These are phyloP conservation scores for Trissolcus basalis DNA, from an alignment of 1,140 invertebrate species.

Conservation along the genomic window DNA sequence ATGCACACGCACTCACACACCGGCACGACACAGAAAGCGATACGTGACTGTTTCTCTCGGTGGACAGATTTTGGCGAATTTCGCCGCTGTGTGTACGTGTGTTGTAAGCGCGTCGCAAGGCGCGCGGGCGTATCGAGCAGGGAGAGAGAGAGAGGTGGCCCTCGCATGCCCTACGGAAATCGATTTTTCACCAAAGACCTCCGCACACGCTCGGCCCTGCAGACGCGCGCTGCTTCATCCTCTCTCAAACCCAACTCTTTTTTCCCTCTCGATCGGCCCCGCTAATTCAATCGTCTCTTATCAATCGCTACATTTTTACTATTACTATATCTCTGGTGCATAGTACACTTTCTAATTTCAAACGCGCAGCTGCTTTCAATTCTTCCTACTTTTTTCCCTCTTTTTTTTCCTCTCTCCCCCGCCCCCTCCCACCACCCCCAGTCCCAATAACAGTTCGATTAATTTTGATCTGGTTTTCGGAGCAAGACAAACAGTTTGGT, in stretches of 20 bases:
- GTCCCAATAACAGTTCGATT: too few species aligned
- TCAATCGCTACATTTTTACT: too few species aligned
- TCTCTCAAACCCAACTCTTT: not conserved
- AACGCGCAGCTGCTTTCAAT: too few species aligned
- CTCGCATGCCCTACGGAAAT: conserved; percentile 71
- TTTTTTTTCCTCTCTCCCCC: too few species aligned
- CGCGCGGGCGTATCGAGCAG: not conserved
- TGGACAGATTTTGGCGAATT: not conserved
- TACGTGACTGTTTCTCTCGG: not conserved
- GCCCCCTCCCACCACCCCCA: too few species aligned
- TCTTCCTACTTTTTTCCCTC: too few species aligned
- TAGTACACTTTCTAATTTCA: too few species aligned
- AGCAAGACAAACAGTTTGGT: too few species aligned
- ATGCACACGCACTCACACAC: conserved; percentile 15
- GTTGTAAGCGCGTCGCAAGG: not conserved
- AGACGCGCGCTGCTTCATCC: conserved; percentile 32
- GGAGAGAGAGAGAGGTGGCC: conserved; percentile 28
- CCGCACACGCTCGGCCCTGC: conserved; percentile 61
- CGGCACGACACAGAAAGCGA: conserved; percentile 4
- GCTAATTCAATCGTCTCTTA: too few species aligned
- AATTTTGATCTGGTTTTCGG: too few species aligned
- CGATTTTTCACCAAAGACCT: conserved; percentile 71
- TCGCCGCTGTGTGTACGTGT: not conserved
- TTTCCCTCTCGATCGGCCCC: too few species aligned
- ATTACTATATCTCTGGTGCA: too few species aligned